Conservation (phyloP, 2,797 vertebrate species). For the Anomalospiza imberbis region DNA sequence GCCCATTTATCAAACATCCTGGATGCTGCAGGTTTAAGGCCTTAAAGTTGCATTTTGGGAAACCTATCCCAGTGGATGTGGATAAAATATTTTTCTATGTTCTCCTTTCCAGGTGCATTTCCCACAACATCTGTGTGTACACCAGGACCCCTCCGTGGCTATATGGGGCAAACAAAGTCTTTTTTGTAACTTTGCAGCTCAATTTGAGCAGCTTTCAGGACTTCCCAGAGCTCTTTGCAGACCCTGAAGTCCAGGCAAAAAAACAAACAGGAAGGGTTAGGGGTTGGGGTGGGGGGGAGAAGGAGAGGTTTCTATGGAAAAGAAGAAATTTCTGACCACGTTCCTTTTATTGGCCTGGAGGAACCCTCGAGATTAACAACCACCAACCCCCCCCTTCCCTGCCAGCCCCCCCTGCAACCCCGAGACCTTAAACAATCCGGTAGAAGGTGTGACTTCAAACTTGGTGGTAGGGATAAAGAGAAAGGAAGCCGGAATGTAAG, state of each 20-base stretch:
- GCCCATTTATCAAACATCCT: neutral
- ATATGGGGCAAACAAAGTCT: neutral
- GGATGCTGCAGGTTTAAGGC: neutral
- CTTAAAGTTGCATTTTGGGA: neutral
- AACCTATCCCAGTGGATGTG: neutral
- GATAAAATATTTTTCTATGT: neutral
- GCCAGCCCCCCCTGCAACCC: slow-evolving; percentile 49
- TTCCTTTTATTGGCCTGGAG: slow-evolving; percentile 59
- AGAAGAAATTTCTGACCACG: slow-evolving; percentile 54
- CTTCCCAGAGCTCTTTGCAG: neutral
- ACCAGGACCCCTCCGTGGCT: neutral
- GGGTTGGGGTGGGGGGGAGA: neutral
- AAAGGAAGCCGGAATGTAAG: slow-evolving; percentile 87
- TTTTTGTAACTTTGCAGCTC: slow-evolving; percentile 38
- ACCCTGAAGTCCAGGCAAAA: neutral
- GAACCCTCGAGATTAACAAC: slow-evolving; percentile 62
- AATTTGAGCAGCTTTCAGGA: neutral
- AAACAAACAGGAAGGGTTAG: neutral
- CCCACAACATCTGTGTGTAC: neutral
- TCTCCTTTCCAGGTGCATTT: neutral
- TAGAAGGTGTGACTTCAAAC: slow-evolving; percentile 76
- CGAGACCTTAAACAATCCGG: slow-evolving; percentile 47
- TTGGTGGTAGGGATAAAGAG: slow-evolving; percentile 62
- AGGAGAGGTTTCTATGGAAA: neutral
- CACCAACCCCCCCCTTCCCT: neutral